Evolutionary conservation across 2,888 invertebrate genomes (phyloP).

Genomic region (Oscheius sp.): DNA sequence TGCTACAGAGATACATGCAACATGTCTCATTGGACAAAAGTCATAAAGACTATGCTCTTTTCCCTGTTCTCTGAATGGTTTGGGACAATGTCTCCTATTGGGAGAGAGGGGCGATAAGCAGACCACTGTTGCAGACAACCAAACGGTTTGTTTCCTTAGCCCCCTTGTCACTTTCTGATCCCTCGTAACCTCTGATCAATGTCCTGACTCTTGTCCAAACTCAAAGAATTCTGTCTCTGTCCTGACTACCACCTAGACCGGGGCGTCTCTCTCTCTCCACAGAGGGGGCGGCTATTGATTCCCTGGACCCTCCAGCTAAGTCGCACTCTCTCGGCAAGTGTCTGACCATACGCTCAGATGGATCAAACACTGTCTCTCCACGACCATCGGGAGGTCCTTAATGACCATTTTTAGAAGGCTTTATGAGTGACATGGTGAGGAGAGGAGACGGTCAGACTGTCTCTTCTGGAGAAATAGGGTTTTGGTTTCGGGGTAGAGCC

Average conservation of each 20-base stretch:
- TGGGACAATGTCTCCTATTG: no score
- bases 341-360: constrained; percentile 38
- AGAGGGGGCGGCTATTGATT: constrained; percentile 34
- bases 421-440: neutral
- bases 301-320: constrained; percentile 19
- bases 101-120: no score
- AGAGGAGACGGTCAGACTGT: neutral
- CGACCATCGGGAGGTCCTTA: neutral
- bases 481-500: neutral
- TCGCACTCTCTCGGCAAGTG: constrained; percentile 14
- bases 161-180: neutral
- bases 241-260: neutral
- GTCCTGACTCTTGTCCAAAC: no score
- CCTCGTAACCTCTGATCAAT: no score
- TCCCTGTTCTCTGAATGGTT: neutral
- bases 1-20: no score
- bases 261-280: neutral
- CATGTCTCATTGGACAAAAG: no score
- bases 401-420: neutral
- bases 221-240: neutral
- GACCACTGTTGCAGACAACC: no score
- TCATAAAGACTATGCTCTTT: no score
- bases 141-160: neutral
- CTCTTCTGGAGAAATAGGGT: neutral
- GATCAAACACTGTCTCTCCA: constrained; percentile 31